These are phyloP conservation scores for Scleropages formosus DNA, from an alignment of 2,797 vertebrate species.

Conservation along the genomic window DNA sequence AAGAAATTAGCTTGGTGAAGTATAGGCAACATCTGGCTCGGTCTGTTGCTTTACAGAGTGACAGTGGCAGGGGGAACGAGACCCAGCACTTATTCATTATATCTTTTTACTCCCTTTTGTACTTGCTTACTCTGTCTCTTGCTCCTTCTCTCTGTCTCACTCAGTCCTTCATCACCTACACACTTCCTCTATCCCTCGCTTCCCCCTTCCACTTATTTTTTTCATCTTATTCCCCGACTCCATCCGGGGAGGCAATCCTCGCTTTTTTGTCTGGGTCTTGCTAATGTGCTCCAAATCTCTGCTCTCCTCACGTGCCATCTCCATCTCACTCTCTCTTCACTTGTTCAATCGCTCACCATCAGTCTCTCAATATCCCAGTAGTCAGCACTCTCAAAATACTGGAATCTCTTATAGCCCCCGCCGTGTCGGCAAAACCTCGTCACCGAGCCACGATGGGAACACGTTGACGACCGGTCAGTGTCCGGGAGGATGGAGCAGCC, in stretches of 20 bases:
- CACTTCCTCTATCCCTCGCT: background rate
- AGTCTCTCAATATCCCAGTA: too few species aligned
- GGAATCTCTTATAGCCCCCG: background rate
- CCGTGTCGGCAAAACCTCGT: background rate
- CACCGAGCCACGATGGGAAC: background rate
- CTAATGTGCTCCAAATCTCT: background rate
- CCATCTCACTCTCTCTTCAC: background rate
- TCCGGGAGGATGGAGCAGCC: conserved; percentile 15
- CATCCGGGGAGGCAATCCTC: too few species aligned
- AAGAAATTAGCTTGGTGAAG: conserved; percentile 39
- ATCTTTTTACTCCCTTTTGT: background rate
- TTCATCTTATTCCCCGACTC: too few species aligned
- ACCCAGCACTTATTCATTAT: background rate
- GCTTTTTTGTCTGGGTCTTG: too few species aligned
- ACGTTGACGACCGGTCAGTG: background rate
- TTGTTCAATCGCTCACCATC: conserved; percentile 5
- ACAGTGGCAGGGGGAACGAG: background rate
- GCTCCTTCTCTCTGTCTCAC: background rate
- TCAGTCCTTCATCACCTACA: conserved; percentile 5
- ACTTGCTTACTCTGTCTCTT: background rate
- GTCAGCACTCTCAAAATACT: background rate
- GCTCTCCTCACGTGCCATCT: background rate
- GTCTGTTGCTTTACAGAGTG: background rate
- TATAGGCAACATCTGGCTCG: conserved; percentile 29
- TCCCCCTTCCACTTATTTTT: too few species aligned